These are phyloP conservation scores for Coptodon bakossiorum DNA, from an alignment of 2,113 vertebrate genomes.

Conservation along the genomic window DNA sequence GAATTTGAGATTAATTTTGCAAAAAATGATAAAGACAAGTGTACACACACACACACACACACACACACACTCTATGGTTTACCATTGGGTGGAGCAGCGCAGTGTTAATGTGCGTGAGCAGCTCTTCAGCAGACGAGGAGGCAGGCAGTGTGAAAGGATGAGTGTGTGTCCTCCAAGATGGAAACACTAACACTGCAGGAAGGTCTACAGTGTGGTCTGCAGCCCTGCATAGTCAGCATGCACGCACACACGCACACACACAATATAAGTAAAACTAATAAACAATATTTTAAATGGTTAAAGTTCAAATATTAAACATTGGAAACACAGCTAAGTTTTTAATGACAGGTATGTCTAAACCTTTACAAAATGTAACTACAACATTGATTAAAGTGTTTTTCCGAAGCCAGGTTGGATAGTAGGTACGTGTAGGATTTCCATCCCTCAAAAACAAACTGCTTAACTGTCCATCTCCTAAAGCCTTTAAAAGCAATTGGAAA, in stretches of 20 bases:
- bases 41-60: background rate
- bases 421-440: background rate
- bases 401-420: background rate
- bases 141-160: constrained; percentile 53
- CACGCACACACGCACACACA: background rate
- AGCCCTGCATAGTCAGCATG: constrained; percentile 63
- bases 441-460: background rate
- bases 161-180: constrained; percentile 38
- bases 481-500: background rate
- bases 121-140: constrained; percentile 38
- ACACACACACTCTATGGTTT: constrained; percentile 37
- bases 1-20: background rate
- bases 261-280: background rate
- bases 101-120: constrained; percentile 66
- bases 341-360: background rate
- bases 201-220: constrained; percentile 64
- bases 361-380: background rate
- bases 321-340: background rate
- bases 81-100: constrained; percentile 78
- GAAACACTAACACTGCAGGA: constrained; percentile 79
- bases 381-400: background rate
- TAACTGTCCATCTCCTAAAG: background rate
- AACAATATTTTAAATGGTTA: background rate
- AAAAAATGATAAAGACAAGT: background rate
- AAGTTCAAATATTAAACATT: background rate